A percentile compares a stretch with the other conserved stretches of the same genome.
phyloP scores from a whole-genome alignment of 1,140 invertebrate species.

The Copidosoma floridanum region DNA sequence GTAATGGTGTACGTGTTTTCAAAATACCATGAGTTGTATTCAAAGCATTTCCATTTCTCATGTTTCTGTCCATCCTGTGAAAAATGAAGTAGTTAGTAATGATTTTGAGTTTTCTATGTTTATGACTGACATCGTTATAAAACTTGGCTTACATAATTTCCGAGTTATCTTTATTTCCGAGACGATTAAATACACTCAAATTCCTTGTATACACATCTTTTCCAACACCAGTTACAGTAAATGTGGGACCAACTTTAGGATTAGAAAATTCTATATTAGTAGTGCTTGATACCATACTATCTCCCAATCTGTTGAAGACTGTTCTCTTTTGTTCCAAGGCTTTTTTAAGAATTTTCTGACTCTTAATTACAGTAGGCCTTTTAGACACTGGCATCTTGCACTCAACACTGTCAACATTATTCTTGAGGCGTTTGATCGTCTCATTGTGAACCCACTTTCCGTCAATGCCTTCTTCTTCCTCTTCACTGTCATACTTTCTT shows the following conservation, averaged over 20 bases:
- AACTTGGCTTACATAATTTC: neutral
- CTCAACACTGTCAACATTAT: slow-evolving; percentile 45
- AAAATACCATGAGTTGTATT: slow-evolving; percentile 40
- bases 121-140: too few species aligned
- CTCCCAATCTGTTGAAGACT: slow-evolving; percentile 54
- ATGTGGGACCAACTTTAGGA: slow-evolving; percentile 34
- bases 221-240: slow-evolving; percentile 50
- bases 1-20: slow-evolving; percentile 33
- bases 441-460: slow-evolving; percentile 29
- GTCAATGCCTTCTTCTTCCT: slow-evolving; percentile 32
- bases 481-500: slow-evolving; percentile 36
- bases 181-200: slow-evolving; percentile 49
- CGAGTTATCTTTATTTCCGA: slow-evolving; percentile 47
- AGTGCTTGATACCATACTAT: slow-evolving; percentile 54
- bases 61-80: too few species aligned
- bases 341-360: slow-evolving; percentile 50
- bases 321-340: slow-evolving; percentile 48
- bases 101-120: neutral
- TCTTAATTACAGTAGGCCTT: slow-evolving; percentile 45
- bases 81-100: too few species aligned
- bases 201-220: slow-evolving; percentile 47
- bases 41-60: slow-evolving; percentile 38
- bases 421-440: slow-evolving; percentile 39
- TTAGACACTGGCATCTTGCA: slow-evolving; percentile 56
- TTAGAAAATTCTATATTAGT: slow-evolving; percentile 45